phyloP scores from a whole-genome alignment of 2,797 vertebrate genomes.

The Pangasius larnaudii region DNA sequence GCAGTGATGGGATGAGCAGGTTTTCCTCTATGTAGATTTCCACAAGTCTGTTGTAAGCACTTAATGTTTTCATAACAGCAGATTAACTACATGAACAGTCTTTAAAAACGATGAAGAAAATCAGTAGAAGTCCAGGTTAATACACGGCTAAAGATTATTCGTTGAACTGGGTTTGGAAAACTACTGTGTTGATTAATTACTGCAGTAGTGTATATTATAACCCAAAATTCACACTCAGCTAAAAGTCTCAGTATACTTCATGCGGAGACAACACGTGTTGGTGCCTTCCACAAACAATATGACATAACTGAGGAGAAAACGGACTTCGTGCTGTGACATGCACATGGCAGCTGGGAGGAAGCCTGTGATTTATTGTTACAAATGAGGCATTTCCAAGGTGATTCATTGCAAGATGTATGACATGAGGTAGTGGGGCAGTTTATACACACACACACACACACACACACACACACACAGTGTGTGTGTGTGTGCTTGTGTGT shows the following conservation, averaged over 20 bases:
- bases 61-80: background rate
- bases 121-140: background rate
- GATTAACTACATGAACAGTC: background rate
- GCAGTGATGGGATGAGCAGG: background rate
- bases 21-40: background rate
- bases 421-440: background rate
- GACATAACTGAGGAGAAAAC: background rate
- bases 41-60: background rate
- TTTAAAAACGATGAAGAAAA: background rate
- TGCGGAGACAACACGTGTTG: background rate
- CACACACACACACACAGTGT: no score
- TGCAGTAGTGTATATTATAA: background rate
- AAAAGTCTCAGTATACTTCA: background rate
- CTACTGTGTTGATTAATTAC: background rate
- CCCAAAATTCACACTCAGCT: background rate
- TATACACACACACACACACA: no score
- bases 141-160: background rate
- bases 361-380: background rate
- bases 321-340: background rate
- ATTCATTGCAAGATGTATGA: background rate
- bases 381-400: background rate
- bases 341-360: background rate
- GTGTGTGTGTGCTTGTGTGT: no score
- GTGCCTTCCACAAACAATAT: conserved; percentile 1
- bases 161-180: background rate